Evolutionary conservation across 2,797 vertebrate species (phyloP).

Genomic region (Manis pentadactyla): DNA sequence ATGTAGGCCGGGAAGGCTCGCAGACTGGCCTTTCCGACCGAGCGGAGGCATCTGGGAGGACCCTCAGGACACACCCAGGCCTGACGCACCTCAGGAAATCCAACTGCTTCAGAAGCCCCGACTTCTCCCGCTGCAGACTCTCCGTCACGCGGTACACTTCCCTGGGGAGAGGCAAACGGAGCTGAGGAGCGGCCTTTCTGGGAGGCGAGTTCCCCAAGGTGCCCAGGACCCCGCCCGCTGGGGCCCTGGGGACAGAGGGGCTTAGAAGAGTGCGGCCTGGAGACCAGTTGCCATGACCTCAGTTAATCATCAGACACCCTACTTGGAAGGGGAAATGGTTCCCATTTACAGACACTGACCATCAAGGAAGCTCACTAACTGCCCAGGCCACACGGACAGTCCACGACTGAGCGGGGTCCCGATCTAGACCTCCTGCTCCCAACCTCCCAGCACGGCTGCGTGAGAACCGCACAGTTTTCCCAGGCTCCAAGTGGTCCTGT

Average conservation of each 20-base stretch:
- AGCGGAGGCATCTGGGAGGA: accelerated
- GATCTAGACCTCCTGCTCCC: neutral
- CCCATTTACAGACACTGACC: neutral
- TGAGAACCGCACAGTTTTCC: no score
- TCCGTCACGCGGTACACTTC: conserved; percentile 95
- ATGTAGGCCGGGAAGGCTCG: neutral
- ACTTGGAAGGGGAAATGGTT: neutral
- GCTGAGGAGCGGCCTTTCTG: neutral
- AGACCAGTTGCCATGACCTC: neutral
- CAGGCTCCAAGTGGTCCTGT: neutral
- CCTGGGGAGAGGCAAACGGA: conserved; percentile 82
- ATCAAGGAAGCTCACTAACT: neutral
- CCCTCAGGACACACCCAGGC: accelerated
- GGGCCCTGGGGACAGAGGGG: accelerated
- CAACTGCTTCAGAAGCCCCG: conserved; percentile 93
- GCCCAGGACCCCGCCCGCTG: neutral
- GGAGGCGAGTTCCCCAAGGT: no score
- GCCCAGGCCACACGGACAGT: neutral
- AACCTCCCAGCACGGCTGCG: neutral
- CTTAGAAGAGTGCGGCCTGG: accelerated
- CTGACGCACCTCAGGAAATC: conserved; percentile 92
- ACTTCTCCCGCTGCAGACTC: conserved; percentile 92
- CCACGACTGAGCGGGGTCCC: neutral
- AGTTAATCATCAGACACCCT: neutral
- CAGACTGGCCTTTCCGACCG: neutral